A percentile compares a stretch with the other conserved stretches of the same genome.
phyloP scores from a whole-genome alignment of 2,888 invertebrate species.

The Acleris cristana region DNA sequence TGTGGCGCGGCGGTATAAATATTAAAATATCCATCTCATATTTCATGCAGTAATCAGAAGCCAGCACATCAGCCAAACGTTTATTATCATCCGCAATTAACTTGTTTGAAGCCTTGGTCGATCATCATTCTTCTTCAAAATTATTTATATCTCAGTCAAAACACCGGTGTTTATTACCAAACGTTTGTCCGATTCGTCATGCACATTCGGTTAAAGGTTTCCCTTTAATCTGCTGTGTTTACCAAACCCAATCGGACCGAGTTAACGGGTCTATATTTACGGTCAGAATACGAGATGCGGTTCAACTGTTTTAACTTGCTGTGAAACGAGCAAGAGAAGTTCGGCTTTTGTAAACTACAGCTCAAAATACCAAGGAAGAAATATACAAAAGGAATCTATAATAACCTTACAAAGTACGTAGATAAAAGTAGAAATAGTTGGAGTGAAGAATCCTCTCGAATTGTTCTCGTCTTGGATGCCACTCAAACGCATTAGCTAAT shows the following conservation, averaged over 20 bases:
- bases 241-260: constrained; percentile 16
- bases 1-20: no score
- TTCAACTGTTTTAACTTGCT: constrained; percentile 26
- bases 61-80: not conserved
- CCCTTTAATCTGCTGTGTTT: constrained; percentile 33
- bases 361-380: no score
- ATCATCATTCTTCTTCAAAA: not conserved
- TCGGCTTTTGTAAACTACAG: not conserved
- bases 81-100: not conserved
- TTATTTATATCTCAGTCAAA: constrained; percentile 3
- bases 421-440: constrained; percentile 3
- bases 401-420: no score
- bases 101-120: not conserved
- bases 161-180: constrained; percentile 2
- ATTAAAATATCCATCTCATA: no score
- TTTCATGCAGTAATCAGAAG: no score
- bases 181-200: constrained; percentile 11
- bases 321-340: constrained; percentile 7
- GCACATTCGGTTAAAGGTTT: constrained; percentile 6
- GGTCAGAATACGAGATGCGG: constrained; percentile 29
- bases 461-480: constrained; percentile 9
- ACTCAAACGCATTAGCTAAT: constrained; percentile 31
- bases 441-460: constrained; percentile 12
- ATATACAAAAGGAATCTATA: not conserved
- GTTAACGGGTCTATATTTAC: constrained; percentile 25